Evolutionary conservation across 2,888 invertebrate genomes (phyloP), one percentile per base, ranked within the genome.

Genomic region (Lithosia quadra): DNA sequence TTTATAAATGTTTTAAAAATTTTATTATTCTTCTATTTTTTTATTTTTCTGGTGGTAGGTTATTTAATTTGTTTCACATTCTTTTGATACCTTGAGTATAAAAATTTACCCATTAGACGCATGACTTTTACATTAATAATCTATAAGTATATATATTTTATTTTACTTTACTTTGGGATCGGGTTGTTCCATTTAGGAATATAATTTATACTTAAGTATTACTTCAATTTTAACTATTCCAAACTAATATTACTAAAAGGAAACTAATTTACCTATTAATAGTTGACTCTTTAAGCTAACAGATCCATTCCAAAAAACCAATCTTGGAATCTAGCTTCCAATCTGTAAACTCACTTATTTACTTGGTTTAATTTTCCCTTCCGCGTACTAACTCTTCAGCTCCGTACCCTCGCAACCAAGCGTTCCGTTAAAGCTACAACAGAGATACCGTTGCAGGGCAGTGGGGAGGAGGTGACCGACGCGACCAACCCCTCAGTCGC

Each of bases 401-500:
- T 59, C 24, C 22, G 13, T 60, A 36, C 33, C 9, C 5, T 0
- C 36, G 63, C 67, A 63, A 69, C 68, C 36, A 49, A 73, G 39
- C 22, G n/a, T 59, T 69, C 69, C 69, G 72, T 75, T 78, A 78
- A 76, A 71, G 72, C 74, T 79, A 67, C 76, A 80, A 82, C 80
- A 83, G 78, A 77, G 68, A 70, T 79, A 62, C 60, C 69, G 79
- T 83, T 88, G 85, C 89, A 93, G 92, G 90, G 87, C 84, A 88
- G 88, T 85, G 86, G 83, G 79, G 87, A 83, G 78, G 83, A 79
- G 74, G 79, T 89, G 74, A 85, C 85, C 74, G 94, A 92, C 78
- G 92, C 93, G 28, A 90, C 90, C 82, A 92, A 92, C 88, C 85
- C 89, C 21, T 83, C 91, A 55, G 82, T 91, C 61, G 91, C 92